Percentiles rank a stretch among this genome's conserved stretches.
Conservation (phyloP, 1,140 invertebrate genomes). For the Procambarus virginalis region DNA sequence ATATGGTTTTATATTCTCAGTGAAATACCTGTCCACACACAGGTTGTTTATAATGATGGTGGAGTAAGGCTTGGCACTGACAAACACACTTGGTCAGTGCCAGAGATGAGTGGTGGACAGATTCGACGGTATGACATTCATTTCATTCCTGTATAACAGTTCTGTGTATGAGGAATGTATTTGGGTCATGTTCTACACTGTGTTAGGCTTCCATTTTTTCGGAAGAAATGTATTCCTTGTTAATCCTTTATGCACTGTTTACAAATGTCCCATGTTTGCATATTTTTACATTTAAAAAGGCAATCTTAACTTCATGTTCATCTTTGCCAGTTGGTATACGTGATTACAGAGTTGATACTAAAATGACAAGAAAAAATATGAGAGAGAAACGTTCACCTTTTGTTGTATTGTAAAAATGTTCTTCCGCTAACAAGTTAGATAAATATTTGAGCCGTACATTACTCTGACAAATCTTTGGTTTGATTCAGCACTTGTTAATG, state of each 20-base stretch:
- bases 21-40: neutral
- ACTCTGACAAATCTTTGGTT: neutral
- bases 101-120: neutral
- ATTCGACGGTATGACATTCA: neutral
- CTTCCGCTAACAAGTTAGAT: conserved; percentile 7
- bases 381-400: conserved; percentile 1
- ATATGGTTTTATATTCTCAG: neutral
- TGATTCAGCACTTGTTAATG: conserved; percentile 50
- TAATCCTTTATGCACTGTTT: conserved; percentile 49
- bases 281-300: conserved; percentile 45
- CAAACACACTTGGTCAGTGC: neutral
- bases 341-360: conserved; percentile 21
- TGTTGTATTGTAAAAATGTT: conserved; percentile 34
- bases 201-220: conserved; percentile 54
- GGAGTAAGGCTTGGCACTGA: neutral
- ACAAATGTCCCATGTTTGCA: conserved; percentile 43
- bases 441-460: neutral
- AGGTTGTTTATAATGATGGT: neutral
- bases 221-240: conserved; percentile 49
- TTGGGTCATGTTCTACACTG: conserved; percentile 10
- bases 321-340: conserved; percentile 25
- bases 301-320: conserved; percentile 54
- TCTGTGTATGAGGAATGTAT: conserved; percentile 35
- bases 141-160: neutral
- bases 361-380: conserved; percentile 15